Conservation (phyloP, 2,113 vertebrate species). For the Mesitornis unicolor region DNA sequence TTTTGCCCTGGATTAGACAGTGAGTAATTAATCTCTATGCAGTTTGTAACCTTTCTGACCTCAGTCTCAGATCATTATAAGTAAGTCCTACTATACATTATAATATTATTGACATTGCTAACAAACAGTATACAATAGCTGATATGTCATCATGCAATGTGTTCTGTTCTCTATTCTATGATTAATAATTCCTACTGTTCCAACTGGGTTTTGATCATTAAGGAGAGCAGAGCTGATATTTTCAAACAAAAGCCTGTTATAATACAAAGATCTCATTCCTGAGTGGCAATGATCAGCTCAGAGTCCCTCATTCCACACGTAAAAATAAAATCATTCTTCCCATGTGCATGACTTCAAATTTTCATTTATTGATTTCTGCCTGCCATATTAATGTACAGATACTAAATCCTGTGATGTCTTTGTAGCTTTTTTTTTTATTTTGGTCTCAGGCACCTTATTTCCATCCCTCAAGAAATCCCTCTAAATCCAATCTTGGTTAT, state of each 20-base stretch:
- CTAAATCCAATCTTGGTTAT: neutral
- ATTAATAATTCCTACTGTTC: neutral
- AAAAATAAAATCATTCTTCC: neutral
- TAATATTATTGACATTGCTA: neutral
- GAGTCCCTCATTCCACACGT: no score
- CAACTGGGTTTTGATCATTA: neutral
- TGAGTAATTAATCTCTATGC: neutral
- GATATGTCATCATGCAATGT: neutral
- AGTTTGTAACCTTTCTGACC: neutral
- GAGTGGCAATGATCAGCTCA: neutral
- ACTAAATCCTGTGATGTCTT: neutral
- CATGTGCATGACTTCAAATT: neutral
- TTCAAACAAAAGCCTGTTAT: neutral
- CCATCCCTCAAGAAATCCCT: neutral
- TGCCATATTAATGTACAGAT: neutral
- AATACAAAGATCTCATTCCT: neutral
- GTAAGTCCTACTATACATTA: no score
- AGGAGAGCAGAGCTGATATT: neutral
- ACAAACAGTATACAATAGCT: neutral
- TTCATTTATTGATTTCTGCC: neutral
- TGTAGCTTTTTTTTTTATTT: neutral
- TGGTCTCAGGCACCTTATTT: neutral
- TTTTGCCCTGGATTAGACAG: neutral
- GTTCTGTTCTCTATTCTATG: neutral
- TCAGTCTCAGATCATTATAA: neutral